A percentile compares a stretch with the other conserved stretches of the same genome.
phyloP scores from a whole-genome alignment of 2,888 invertebrate species.

The Philaethria dido region DNA sequence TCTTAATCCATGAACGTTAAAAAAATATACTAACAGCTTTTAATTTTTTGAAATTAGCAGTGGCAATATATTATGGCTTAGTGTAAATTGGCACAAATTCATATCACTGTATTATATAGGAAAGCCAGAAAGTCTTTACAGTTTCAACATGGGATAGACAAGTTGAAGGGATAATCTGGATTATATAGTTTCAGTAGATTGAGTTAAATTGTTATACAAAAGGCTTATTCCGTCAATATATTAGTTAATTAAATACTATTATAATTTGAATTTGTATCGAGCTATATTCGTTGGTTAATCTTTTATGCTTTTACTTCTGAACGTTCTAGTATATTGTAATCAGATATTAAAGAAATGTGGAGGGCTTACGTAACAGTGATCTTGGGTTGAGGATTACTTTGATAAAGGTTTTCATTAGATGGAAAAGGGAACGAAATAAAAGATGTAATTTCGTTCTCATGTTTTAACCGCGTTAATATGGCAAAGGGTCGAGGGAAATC shows the following conservation, averaged over 20 bases:
- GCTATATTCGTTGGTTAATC: not conserved
- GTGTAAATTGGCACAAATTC: not conserved
- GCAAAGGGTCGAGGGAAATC: constrained; percentile 60
- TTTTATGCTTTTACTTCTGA: not conserved
- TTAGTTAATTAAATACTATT: not conserved
- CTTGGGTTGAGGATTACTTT: constrained; percentile 45
- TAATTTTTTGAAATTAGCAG: no score
- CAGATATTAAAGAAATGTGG: constrained; percentile 23
- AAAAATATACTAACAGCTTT: no score
- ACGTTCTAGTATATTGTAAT: constrained; percentile 25
- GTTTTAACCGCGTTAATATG: constrained; percentile 65
- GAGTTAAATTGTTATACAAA: constrained; percentile 29
- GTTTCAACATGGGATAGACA: constrained; percentile 29
- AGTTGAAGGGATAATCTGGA: constrained; percentile 39
- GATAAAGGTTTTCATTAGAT: constrained; percentile 64
- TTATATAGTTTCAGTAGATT: constrained; percentile 37
- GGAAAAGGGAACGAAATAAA: constrained; percentile 56
- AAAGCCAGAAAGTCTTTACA: constrained; percentile 28
- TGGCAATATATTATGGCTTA: not conserved
- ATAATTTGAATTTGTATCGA: not conserved
- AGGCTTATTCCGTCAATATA: constrained; percentile 7
- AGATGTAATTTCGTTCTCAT: constrained; percentile 65
- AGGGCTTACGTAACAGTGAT: constrained; percentile 30
- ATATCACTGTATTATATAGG: constrained; percentile 18
- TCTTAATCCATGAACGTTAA: no score